Conservation (phyloP, 2,113 vertebrate genomes). For the Pycnonotus jocosus region DNA sequence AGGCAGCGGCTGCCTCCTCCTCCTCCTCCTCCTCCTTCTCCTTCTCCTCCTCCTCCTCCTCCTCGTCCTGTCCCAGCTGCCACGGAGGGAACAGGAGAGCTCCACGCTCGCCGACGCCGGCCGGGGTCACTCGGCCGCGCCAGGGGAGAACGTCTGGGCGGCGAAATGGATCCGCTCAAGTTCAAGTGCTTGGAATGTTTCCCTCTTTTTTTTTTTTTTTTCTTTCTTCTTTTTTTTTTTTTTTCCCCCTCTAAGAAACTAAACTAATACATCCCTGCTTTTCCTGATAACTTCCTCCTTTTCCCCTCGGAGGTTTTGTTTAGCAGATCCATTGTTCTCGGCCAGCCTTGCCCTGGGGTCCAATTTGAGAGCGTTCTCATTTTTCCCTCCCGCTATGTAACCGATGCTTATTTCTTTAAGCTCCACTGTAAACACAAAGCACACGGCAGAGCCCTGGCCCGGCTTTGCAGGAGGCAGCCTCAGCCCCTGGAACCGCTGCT, state of each 20-base stretch:
- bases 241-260: neutral
- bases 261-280: neutral
- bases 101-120: neutral
- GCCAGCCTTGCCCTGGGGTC: conserved; percentile 52
- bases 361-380: conserved; percentile 28
- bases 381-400: conserved; percentile 54
- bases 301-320: neutral
- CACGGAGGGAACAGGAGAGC: neutral
- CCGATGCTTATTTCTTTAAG: conserved; percentile 56
- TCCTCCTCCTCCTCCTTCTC: neutral
- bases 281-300: conserved; percentile 36
- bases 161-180: conserved; percentile 30
- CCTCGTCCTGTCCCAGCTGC: neutral
- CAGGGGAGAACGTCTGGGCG: conserved; percentile 10
- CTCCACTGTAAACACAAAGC: conserved; percentile 46
- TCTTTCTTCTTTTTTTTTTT: too few relatives aligned
- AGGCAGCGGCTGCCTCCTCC: neutral
- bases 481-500: neutral
- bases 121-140: neutral
- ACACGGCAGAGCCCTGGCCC: neutral
- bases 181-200: conserved; percentile 48
- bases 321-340: conserved; percentile 43
- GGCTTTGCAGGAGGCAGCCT: conserved; percentile 20
- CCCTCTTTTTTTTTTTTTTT: neutral
- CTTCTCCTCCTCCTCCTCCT: neutral